Evolutionary conservation across 2,888 invertebrate genomes (phyloP).

Genomic region (Muschampia staudingeri): DNA sequence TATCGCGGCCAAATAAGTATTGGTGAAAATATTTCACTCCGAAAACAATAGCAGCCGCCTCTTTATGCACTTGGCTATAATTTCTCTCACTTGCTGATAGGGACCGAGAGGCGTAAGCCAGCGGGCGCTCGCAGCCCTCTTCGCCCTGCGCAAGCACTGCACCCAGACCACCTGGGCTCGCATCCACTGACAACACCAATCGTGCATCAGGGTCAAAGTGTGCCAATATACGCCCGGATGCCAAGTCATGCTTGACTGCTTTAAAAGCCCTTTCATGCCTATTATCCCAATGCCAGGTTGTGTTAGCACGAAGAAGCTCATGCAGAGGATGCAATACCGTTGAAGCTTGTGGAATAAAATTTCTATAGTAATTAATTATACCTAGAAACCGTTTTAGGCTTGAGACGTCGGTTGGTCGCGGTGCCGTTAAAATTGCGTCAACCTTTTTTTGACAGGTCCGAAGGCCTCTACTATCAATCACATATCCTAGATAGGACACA

Average conservation of each 20-base stretch:
- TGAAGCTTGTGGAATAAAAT: constrained; percentile 53
- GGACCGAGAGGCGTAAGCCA: constrained; percentile 60
- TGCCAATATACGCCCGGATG: constrained; percentile 51
- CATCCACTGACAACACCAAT: constrained; percentile 61
- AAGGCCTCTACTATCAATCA: constrained; percentile 22
- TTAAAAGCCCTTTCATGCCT: constrained; percentile 36
- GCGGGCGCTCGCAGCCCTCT: constrained; percentile 54
- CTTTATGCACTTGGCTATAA: constrained; percentile 63
- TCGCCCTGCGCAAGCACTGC: constrained; percentile 46
- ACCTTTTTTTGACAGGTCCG: constrained; percentile 9
- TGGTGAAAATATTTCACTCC: constrained; percentile 61
- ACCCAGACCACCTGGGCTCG: constrained; percentile 62
- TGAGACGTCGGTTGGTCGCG: background rate
- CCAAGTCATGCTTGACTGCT: constrained; percentile 38
- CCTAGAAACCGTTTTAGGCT: constrained; percentile 42
- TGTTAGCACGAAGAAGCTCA: constrained; percentile 35
- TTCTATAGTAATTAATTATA: constrained; percentile 47
- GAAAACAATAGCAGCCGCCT: constrained; percentile 62
- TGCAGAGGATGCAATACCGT: constrained; percentile 43
- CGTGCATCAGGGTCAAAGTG: constrained; percentile 62
- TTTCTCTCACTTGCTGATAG: constrained; percentile 53
- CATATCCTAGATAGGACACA: constrained; percentile 11
- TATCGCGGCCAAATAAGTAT: constrained; percentile 56
- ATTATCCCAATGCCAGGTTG: constrained; percentile 44
- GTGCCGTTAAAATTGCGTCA: constrained; percentile 20